These are phyloP conservation scores for Erpornis zantholeuca DNA, from an alignment of 2,113 vertebrate species.

Conservation along the genomic window DNA sequence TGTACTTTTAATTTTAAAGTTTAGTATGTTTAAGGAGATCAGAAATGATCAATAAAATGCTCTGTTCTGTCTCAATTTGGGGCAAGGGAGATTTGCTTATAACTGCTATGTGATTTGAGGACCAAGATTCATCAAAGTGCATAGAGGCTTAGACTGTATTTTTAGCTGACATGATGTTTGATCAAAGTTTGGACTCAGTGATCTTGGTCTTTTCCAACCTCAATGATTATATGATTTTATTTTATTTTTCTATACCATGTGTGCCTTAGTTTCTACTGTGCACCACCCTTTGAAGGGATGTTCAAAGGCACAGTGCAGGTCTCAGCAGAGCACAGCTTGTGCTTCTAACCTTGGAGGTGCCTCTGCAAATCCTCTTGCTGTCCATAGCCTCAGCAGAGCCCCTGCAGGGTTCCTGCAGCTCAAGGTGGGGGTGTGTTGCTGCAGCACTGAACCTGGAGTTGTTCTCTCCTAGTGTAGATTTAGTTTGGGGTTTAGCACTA, in stretches of 20 bases:
- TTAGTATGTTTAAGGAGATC: background rate
- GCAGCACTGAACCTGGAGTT: background rate
- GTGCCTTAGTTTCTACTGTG: background rate
- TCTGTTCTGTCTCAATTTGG: background rate
- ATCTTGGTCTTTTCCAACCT: background rate
- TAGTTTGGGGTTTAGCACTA: background rate
- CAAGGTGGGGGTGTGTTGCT: background rate
- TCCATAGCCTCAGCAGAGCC: background rate
- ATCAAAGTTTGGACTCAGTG: background rate
- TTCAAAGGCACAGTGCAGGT: background rate
- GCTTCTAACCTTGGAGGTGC: background rate
- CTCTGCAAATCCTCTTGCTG: background rate
- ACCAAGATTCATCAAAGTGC: background rate
- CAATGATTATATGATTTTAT: background rate
- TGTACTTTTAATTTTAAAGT: background rate
- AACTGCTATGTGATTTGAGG: background rate
- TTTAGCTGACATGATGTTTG: rapidly evolving
- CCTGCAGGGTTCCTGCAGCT: background rate
- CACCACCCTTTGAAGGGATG: background rate
- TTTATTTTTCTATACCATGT: background rate
- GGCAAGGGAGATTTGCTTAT: background rate
- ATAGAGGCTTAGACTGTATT: background rate
- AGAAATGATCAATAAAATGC: background rate
- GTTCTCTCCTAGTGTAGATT: background rate
- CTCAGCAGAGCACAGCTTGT: background rate